Base-by-base conservation (phyloP, 2,113 vertebrate species). In the Machaerirhynchus nigripectus region DNA sequence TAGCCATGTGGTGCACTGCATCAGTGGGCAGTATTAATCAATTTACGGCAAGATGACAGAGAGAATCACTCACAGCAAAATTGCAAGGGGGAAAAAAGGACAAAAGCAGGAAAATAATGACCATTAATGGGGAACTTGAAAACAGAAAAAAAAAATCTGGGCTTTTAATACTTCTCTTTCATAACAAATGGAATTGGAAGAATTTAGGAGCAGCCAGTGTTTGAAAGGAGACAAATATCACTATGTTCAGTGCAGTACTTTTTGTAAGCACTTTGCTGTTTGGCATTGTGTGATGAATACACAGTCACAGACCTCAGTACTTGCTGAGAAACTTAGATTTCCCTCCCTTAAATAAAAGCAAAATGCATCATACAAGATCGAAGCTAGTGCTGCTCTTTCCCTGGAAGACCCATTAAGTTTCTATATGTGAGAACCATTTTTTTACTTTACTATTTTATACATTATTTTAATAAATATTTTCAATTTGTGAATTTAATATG, bases 1-100 rank as follows among this genome's bases (percentile, higher is more conserved):
- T 98, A 98, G 98, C 98, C 98, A 98, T 98, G 98, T 98, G 98
- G 98, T 98, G 97, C 98, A 97, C 97, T 97, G 98, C 98, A 98
- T 98, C 97, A 98, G 97, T 97, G 97, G 98, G 95, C 97, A 97
- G 96, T 95, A 98, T 98, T 98, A 97, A 98, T 98, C 98, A 98
- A 98, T 98, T 98, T 98, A 98, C 53, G 50, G 97, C 93, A 97
- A 97, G 97, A 98, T 98, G 98, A 98, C 98, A 98, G 98, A 98
- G 97, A 97, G 97, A 98, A 98, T 98, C 98, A 98, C 97, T 98
- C 98, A 98, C 96, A 91, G 96, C 89, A 95, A 97, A 98, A 98
- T 94, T 96, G 89, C 96, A 97, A 97, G 97, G 92, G 95, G 87
- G 70, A 47, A 94, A 90, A 93, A 97, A 97, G 97, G 97, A 97